Percentiles rank a stretch among this genome's conserved stretches.
Conservation (phyloP, 2,113 vertebrate genomes). For the Brevimyrus niger region DNA sequence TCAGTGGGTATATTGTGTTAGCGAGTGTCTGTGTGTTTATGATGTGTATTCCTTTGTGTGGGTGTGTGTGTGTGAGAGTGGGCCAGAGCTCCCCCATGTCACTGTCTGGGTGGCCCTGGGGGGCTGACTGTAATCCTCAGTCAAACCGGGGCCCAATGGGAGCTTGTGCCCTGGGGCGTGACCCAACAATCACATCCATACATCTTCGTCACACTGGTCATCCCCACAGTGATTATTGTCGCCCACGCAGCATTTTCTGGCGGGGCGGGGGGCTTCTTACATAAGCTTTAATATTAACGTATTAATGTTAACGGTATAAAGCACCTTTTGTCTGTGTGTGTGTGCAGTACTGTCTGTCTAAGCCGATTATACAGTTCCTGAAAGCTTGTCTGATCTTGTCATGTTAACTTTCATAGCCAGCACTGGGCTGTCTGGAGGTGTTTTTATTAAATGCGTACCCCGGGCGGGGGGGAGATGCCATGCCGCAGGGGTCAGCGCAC, state of each 20-base stretch:
- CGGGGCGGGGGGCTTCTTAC: neutral
- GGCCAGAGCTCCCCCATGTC: constrained; percentile 34
- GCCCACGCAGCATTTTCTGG: neutral
- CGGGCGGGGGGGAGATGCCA: too few relatives aligned
- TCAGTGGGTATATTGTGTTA: neutral
- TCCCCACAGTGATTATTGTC: constrained; percentile 5
- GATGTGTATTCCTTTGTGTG: neutral
- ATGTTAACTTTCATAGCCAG: neutral
- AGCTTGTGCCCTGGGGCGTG: constrained; percentile 9
- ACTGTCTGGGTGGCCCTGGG: constrained; percentile 60
- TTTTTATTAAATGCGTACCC: neutral
- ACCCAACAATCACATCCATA: neutral
- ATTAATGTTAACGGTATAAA: constrained; percentile 24
- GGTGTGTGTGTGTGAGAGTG: constrained; percentile 12
- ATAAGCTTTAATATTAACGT: neutral
- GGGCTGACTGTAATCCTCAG: constrained; percentile 58
- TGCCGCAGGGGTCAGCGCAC: neutral
- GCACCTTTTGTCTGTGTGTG: neutral
- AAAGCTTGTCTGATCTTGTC: neutral
- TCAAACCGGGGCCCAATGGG: neutral
- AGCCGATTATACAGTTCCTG: neutral
- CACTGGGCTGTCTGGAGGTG: neutral
- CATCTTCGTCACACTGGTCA: neutral
- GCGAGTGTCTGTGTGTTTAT: neutral
- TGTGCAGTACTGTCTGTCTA: neutral